Evolutionary conservation across 2,888 invertebrate species (phyloP), one percentile per base, ranked within the genome.

Genomic region (Orchestes rusci): DNA sequence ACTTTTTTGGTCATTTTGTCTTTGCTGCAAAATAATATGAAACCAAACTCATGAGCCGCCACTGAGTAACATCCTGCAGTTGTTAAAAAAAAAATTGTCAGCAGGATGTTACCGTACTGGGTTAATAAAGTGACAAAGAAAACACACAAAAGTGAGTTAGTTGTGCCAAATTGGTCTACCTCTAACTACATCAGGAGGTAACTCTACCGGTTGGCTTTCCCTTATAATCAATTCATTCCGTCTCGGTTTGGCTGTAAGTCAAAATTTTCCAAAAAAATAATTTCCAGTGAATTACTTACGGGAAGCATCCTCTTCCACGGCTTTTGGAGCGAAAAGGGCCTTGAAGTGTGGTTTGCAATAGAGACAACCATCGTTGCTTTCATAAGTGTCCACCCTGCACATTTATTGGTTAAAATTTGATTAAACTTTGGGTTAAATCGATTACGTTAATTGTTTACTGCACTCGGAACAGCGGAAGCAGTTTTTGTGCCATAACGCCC

Each of bases 271-370:
- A 23, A 10, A 23, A 23, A 7, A 23, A 23, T 10, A 30, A 4
- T 5, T 5, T 12, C 12, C 30, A 30, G 30, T 10, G 30, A 10
- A 37, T 39, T 70, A 75, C 72, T 80, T 78, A 69, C 80, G 72
- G 57, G 81, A 76, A 19, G 68, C 76, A 32, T 80, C 79, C 19
- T 80, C 86, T 58, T 87, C 82, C 3, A 90, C 88, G 1, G 80
- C 86, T 70, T 91, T 92, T 8, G 93, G 93, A 48, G 88, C 84
- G 70, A 95, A 94, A 40, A 95, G 77, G 59, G 89, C 82, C 65
- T 87, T 90, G 72, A 93, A 94, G 69, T 95, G 95, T 35, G 88
- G 85, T 68, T 87, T 90, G 73, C 95, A 95, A 71, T 89, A 95
- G 34, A 94, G 70, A 30, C 80, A 78, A 4, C 90, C 88, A 70